Evolutionary conservation across 35 echinoderm and acorn worm genomes (phyloP).

Genomic region (Apostichopus parvimensis): DNA sequence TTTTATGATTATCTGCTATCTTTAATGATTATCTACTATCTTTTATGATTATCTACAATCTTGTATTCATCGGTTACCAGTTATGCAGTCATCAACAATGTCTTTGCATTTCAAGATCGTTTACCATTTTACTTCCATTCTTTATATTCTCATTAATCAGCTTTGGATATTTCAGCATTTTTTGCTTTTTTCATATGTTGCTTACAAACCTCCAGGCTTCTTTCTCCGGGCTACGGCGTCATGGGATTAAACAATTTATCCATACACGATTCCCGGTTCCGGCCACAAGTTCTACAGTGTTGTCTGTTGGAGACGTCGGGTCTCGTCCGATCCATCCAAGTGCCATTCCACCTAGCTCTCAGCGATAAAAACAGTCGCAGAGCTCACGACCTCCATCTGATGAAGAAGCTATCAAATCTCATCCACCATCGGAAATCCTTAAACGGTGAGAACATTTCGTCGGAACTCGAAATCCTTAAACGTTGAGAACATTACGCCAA

Average conservation of each 20-base stretch:
- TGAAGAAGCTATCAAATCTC: constrained; percentile 91
- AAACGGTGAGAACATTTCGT: constrained; percentile 63
- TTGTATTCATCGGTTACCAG: no score
- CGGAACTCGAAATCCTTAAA: no score
- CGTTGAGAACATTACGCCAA: no score
- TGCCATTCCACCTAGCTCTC: constrained; percentile 96
- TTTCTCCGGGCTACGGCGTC: constrained; percentile 86
- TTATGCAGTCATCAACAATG: no score
- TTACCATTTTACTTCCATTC: no score
- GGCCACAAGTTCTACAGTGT: constrained; percentile 76
- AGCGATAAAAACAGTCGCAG: constrained; percentile 99
- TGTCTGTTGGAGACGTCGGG: constrained; percentile 84
- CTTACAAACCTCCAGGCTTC: constrained; percentile 58
- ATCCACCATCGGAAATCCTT: constrained; percentile 79
- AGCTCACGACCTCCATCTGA: constrained; percentile 90
- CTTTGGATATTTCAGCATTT: not conserved
- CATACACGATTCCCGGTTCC: constrained; percentile 68
- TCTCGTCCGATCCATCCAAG: constrained; percentile 75
- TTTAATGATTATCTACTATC: no score
- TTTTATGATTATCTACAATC: no score
- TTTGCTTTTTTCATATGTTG: not conserved
- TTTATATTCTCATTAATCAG: no score
- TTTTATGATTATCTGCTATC: no score
- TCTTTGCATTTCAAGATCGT: no score
- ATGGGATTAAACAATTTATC: constrained; percentile 87